Evolutionary conservation across 2,797 vertebrate genomes (phyloP).

Genomic region (Carcharodon carcharias): DNA sequence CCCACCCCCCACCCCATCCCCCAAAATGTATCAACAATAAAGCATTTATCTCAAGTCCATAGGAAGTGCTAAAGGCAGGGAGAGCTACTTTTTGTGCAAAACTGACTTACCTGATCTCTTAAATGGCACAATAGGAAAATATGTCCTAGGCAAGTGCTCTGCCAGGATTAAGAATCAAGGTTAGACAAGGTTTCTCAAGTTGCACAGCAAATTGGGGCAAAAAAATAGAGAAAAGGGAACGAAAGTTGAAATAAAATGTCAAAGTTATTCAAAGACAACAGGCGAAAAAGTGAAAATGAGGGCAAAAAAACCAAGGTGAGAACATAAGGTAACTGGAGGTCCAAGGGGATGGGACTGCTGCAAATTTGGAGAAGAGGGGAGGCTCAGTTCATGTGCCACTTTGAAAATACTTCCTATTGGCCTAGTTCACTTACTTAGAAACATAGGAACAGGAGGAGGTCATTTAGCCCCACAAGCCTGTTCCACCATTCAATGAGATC

Average conservation of each 20-base stretch:
- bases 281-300: too few relatives aligned
- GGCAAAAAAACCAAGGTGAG: neutral
- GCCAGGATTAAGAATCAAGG: too few relatives aligned
- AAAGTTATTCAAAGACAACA: neutral
- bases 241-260: neutral
- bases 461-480: too few relatives aligned
- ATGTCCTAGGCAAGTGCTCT: neutral
- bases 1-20: neutral
- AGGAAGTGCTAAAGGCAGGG: neutral
- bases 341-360: neutral
- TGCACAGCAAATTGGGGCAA: too few relatives aligned
- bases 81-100: neutral
- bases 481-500: too few relatives aligned
- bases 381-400: neutral
- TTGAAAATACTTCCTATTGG: neutral
- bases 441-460: too few relatives aligned
- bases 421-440: neutral
- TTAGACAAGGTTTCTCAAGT: too few relatives aligned
- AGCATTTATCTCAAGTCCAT: neutral
- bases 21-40: neutral
- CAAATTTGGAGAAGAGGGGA: neutral
- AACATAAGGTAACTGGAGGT: neutral
- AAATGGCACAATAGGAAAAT: neutral
- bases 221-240: too few relatives aligned
- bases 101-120: neutral